phyloP scores from a whole-genome alignment of 2,113 vertebrate genomes.

The Syngnathoides biaculeatus region DNA sequence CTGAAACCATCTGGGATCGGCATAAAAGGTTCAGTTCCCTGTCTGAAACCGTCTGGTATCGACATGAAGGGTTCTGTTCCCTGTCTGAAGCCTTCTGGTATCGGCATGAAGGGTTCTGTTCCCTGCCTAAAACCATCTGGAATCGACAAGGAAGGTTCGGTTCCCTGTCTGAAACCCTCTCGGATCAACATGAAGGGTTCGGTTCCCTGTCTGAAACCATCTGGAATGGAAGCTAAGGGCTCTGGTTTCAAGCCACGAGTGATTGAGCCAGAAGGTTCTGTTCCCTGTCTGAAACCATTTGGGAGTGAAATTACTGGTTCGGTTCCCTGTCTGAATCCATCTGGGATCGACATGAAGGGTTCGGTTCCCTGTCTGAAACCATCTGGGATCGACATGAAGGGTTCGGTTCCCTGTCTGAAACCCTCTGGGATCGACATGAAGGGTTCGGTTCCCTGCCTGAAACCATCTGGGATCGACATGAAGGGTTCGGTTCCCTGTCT shows the following conservation, averaged over 20 bases:
- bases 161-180: conserved; percentile 54
- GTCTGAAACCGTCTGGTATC: conserved; percentile 27
- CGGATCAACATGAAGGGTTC: not conserved
- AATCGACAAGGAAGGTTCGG: not conserved
- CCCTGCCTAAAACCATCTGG: conserved; percentile 29
- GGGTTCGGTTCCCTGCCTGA: not conserved
- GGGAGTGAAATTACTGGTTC: not conserved
- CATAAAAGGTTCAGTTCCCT: conserved; percentile 35
- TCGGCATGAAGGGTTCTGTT: not conserved
- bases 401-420: conserved; percentile 25
- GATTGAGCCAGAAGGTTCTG: not conserved
- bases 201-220: conserved; percentile 13
- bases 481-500: conserved; percentile 17
- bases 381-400: not conserved
- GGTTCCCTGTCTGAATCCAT: conserved; percentile 38
- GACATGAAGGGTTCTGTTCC: conserved; percentile 38
- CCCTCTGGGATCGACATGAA: not conserved
- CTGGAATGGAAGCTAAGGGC: not conserved
- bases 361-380: conserved; percentile 22
- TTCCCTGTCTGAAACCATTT: conserved; percentile 20
- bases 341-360: not conserved
- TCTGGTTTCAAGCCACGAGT: too few relatives aligned
- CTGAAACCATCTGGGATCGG: not conserved
- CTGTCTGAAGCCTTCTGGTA: conserved; percentile 38
- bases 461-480: not conserved